Percentiles rank a stretch among this genome's conserved stretches.
Conservation (phyloP, 2,113 vertebrate species). For the Bambusicola thoracicus region DNA sequence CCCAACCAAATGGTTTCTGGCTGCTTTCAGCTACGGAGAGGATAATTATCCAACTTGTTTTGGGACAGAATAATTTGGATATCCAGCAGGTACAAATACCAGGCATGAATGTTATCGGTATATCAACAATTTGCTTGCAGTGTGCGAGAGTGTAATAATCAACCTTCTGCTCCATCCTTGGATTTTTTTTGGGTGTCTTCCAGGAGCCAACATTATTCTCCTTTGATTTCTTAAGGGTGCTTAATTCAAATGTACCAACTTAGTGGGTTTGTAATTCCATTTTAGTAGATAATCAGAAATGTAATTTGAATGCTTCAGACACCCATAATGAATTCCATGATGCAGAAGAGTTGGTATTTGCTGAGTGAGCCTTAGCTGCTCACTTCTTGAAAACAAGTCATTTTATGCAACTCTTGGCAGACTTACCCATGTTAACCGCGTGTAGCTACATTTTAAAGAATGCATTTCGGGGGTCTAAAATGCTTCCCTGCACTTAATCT, state of each 20-base stretch:
- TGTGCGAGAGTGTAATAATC: background rate
- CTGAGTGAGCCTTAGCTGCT: conserved; percentile 42
- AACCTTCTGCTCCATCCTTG: conserved; percentile 45
- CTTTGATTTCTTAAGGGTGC: conserved; percentile 43
- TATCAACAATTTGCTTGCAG: conserved; percentile 20
- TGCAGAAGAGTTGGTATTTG: conserved; percentile 49
- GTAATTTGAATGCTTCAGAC: background rate
- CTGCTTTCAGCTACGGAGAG: conserved; percentile 36
- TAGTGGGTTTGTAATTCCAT: background rate
- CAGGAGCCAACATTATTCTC: background rate
- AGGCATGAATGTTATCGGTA: conserved; percentile 27
- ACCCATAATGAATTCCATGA: conserved; percentile 31
- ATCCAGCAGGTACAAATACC: conserved; percentile 36
- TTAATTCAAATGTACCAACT: conserved; percentile 21
- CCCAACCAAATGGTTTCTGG: conserved; percentile 1
- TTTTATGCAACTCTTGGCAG: conserved; percentile 46
- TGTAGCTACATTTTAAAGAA: conserved; percentile 40
- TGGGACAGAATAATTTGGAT: conserved; percentile 37
- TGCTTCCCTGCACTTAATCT: conserved; percentile 69
- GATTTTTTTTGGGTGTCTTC: conserved; percentile 47
- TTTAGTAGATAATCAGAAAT: background rate
- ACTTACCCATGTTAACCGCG: conserved; percentile 12
- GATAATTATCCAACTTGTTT: conserved; percentile 28
- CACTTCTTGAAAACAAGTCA: conserved; percentile 16
- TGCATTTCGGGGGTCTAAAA: conserved; percentile 36